Conservation (phyloP, 2,113 vertebrate species). For the Chlamydotis undulata region DNA sequence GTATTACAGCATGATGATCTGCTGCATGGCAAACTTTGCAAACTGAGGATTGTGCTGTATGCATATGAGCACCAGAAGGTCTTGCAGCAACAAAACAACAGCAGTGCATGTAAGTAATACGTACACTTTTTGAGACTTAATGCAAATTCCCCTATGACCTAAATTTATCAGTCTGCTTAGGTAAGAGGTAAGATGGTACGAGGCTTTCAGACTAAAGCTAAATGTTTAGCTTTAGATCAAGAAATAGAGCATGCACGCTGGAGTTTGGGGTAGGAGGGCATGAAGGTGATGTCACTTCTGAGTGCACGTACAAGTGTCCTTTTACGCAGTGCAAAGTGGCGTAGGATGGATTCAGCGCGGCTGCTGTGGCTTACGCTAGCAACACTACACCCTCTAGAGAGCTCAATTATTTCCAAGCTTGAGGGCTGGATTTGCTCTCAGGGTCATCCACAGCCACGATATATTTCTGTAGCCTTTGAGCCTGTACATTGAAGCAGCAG, state of each 20-base stretch:
- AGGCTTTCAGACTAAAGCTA: neutral
- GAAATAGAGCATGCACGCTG: neutral
- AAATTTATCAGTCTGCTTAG: neutral
- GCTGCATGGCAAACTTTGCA: neutral
- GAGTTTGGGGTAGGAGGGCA: neutral
- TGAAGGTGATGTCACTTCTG: neutral
- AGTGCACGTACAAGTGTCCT: too few species aligned
- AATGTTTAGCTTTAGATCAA: neutral
- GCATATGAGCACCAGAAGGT: neutral
- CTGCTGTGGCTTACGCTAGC: neutral
- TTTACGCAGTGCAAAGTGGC: neutral
- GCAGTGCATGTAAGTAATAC: rapidly evolving
- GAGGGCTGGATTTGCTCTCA: neutral
- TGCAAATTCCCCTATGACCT: neutral
- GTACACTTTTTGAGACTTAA: neutral
- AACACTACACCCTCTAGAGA: neutral
- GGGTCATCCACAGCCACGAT: neutral
- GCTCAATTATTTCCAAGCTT: neutral
- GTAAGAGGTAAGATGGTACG: neutral
- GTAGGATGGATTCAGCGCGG: neutral
- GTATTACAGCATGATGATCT: neutral
- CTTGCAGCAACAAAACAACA: neutral
- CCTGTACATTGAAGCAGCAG: neutral
- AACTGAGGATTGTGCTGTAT: neutral
- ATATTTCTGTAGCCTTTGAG: neutral